These are phyloP conservation scores for Tanypteryx hageni DNA, from an alignment of 2,888 invertebrate genomes.

Conservation along the genomic window DNA sequence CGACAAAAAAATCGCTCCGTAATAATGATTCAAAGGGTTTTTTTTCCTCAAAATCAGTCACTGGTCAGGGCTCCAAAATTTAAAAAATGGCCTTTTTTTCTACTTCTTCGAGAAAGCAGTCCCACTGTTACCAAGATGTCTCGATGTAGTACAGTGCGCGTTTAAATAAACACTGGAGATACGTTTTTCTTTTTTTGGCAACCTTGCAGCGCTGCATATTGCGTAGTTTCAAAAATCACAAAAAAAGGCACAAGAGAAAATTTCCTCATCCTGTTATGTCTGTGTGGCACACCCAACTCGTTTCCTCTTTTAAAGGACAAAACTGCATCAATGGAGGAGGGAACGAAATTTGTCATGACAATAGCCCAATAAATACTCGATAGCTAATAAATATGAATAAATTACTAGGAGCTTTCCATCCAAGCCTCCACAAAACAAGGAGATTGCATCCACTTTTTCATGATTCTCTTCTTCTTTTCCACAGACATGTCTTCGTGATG, in stretches of 20 bases:
- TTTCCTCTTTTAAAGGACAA: background rate
- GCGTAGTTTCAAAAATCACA: conserved; percentile 46
- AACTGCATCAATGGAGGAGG: conserved; percentile 52
- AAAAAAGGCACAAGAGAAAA: conserved; percentile 57
- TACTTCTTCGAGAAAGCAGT: conserved; percentile 10
- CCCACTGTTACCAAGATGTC: conserved; percentile 31
- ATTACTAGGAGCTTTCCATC: conserved; percentile 57
- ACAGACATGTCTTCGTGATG: background rate
- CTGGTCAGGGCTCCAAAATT: conserved; percentile 6
- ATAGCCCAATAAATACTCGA: conserved; percentile 58
- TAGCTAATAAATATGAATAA: conserved; percentile 60
- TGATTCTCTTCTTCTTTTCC: background rate
- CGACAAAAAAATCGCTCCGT: background rate
- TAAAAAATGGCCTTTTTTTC: background rate
- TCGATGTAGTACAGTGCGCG: background rate
- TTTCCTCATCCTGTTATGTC: conserved; percentile 2
- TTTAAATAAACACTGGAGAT: conserved; percentile 47
- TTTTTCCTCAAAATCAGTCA: conserved; percentile 31
- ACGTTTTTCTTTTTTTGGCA: background rate
- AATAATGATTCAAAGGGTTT: background rate
- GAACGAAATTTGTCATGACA: conserved; percentile 27
- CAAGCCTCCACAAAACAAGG: conserved; percentile 31
- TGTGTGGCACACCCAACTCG: conserved; percentile 6
- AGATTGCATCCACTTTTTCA: background rate
- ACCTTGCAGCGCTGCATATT: conserved; percentile 1